Conservation (phyloP, 2,113 vertebrate species). For the Symphodus melops region DNA sequence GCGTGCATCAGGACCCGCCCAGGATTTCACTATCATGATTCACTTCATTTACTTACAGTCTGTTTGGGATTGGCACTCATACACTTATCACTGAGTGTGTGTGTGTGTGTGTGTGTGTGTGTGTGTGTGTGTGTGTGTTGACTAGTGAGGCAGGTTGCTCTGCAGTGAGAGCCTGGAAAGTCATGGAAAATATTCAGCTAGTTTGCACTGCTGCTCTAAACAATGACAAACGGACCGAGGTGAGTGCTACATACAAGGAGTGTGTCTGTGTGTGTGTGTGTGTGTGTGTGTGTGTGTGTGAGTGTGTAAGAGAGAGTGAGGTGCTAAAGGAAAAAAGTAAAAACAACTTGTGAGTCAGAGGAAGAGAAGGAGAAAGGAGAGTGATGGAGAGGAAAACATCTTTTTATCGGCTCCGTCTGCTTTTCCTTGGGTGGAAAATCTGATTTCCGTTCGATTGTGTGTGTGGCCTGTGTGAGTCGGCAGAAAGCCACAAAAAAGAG, state of each 20-base stretch:
- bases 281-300: slow-evolving; percentile 5
- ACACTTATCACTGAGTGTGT: slow-evolving; percentile 13
- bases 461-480: slow-evolving; percentile 44
- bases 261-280: slow-evolving; percentile 6
- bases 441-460: slow-evolving; percentile 42
- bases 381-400: slow-evolving; percentile 60
- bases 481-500: slow-evolving; percentile 52
- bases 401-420: slow-evolving; percentile 52
- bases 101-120: slow-evolving; percentile 26
- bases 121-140: slow-evolving; percentile 37
- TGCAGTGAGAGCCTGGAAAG: slow-evolving; percentile 64
- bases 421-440: slow-evolving; percentile 62
- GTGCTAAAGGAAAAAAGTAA: slow-evolving; percentile 26
- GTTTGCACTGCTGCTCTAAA: slow-evolving; percentile 77
- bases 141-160: slow-evolving; percentile 49
- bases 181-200: slow-evolving; percentile 80
- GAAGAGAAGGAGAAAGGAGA: slow-evolving; percentile 44
- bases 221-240: slow-evolving; percentile 64
- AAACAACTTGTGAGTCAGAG: slow-evolving; percentile 35
- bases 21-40: slow-evolving; percentile 13
- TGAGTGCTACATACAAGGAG: slow-evolving; percentile 32
- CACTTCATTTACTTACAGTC: slow-evolving; percentile 53
- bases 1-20: background rate
- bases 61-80: slow-evolving; percentile 15
- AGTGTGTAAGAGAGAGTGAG: background rate